Percentiles rank a stretch among this genome's conserved stretches.
phyloP scores from a whole-genome alignment of 2,113 vertebrate species.

The Chlorodrepanis virens region DNA sequence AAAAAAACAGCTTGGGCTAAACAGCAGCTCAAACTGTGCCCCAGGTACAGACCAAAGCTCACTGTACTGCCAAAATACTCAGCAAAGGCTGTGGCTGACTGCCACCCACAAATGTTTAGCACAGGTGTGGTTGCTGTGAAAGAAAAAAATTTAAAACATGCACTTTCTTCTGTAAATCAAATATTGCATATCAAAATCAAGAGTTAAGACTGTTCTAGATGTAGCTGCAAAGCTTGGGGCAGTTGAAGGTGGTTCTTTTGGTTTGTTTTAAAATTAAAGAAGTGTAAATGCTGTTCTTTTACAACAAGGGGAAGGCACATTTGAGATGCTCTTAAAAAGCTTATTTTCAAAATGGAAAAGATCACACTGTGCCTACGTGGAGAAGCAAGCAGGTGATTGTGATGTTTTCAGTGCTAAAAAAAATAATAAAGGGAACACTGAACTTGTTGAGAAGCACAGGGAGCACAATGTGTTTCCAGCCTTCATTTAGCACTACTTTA shows the following conservation, averaged over 20 bases:
- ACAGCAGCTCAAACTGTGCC: background rate
- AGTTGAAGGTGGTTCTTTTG: background rate
- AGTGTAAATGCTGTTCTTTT: background rate
- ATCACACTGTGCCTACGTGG: background rate
- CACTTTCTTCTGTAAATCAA: background rate
- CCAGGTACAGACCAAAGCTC: background rate
- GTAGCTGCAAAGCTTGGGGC: background rate
- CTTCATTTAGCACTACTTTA: background rate
- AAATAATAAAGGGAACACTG: background rate
- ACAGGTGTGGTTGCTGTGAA: background rate
- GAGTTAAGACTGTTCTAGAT: background rate
- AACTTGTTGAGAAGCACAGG: background rate
- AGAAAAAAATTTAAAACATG: rapidly evolving
- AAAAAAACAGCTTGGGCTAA: background rate
- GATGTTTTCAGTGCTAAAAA: background rate
- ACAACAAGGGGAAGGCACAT: background rate
- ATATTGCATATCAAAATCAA: background rate
- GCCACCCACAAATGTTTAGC: background rate
- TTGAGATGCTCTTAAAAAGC: background rate
- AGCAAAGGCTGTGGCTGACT: background rate
- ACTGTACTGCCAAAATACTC: background rate
- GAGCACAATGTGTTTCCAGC: rapidly evolving
- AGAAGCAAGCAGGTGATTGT: background rate
- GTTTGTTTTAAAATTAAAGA: background rate
- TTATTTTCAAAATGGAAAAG: background rate